Conservation (phyloP, 2,113 vertebrate species). For the Siphamia tubifer region DNA sequence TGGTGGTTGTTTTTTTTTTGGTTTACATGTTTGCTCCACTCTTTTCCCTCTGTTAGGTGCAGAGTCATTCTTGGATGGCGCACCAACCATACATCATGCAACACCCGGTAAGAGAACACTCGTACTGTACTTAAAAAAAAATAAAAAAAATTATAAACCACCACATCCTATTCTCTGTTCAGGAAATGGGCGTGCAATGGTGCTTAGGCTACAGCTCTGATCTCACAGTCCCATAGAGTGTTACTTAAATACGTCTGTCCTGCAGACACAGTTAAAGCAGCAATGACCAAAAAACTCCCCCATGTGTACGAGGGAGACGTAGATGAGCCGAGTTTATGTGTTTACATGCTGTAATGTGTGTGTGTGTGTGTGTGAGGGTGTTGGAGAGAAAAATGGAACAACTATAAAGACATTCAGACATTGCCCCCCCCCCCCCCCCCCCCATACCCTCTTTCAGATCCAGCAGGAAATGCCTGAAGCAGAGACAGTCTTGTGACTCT, state of each 20-base stretch:
- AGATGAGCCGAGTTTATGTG: constrained; percentile 28
- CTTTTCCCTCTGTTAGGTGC: constrained; percentile 79
- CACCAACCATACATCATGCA: constrained; percentile 98
- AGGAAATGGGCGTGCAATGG: constrained; percentile 59
- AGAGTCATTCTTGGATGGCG: constrained; percentile 98
- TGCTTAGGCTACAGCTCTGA: constrained; percentile 19
- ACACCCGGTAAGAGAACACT: constrained; percentile 89
- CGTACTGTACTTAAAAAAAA: neutral
- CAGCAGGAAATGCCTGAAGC: constrained; percentile 83
- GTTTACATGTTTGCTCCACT: too few species aligned
- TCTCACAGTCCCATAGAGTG: constrained; percentile 23
- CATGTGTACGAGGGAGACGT: constrained; percentile 6
- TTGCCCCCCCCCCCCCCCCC: neutral
- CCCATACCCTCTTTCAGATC: constrained; percentile 50
- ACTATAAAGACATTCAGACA: constrained; percentile 38
- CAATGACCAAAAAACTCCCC: constrained; percentile 34
- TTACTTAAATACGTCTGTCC: constrained; percentile 38
- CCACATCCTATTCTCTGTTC: constrained; percentile 23
- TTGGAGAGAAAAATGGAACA: constrained; percentile 53
- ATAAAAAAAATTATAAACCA: neutral
- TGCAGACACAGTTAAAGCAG: constrained; percentile 48
- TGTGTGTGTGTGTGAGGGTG: constrained; percentile 22
- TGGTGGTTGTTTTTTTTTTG: too few species aligned
- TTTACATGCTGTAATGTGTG: constrained; percentile 5
- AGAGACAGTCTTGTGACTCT: constrained; percentile 80